Conservation (phyloP, 2,888 invertebrate genomes). For the Agrotis segetum region DNA sequence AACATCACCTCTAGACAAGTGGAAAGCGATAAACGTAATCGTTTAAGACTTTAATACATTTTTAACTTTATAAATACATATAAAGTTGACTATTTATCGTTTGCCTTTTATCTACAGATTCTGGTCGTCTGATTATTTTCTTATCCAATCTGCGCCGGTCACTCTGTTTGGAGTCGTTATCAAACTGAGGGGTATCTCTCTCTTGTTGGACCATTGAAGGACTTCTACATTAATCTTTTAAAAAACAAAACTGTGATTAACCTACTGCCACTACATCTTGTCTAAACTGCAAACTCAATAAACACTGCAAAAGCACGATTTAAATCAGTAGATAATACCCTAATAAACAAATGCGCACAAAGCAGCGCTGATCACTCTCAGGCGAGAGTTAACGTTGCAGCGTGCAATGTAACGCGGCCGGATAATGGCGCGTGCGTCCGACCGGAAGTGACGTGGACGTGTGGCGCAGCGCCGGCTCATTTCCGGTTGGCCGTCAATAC, state of each 20-base stretch:
- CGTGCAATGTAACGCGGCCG: slow-evolving; percentile 32
- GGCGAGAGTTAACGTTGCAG: slow-evolving; percentile 52
- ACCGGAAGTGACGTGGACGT: slow-evolving; percentile 59
- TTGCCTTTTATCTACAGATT: no score
- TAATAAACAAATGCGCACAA: slow-evolving; percentile 34
- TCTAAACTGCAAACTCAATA: neutral
- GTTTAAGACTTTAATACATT: no score
- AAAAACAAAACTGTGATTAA: neutral
- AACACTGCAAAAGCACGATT: slow-evolving; percentile 14
- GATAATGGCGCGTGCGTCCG: slow-evolving; percentile 59
- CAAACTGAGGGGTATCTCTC: neutral
- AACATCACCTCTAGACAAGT: no score
- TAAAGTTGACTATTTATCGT: no score
- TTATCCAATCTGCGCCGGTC: neutral
- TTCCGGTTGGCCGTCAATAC: slow-evolving; percentile 45
- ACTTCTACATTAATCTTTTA: neutral
- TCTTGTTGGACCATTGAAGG: neutral
- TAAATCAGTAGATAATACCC: slow-evolving; percentile 20
- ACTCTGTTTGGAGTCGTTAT: neutral
- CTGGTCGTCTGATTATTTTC: no score
- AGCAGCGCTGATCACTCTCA: slow-evolving; percentile 46
- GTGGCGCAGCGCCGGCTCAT: slow-evolving; percentile 53
- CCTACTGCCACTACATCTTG: neutral
- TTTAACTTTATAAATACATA: no score
- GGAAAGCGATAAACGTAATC: no score